Evolutionary conservation across 2,888 invertebrate genomes (phyloP).

Genomic region (Cinara cedri): DNA sequence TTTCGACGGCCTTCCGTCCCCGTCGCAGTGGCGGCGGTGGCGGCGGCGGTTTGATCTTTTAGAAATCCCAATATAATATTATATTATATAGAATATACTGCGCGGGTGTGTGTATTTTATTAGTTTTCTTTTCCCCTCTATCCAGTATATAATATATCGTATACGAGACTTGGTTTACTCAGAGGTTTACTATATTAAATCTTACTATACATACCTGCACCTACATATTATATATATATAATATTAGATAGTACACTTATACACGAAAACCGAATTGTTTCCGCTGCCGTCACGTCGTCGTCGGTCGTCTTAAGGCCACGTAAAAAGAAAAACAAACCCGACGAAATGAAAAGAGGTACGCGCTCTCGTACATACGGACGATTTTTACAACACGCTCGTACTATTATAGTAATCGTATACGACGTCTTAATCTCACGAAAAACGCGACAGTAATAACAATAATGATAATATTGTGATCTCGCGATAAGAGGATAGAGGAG

Average conservation of each 20-base stretch:
- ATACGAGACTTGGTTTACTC: neutral
- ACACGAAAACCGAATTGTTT: conserved; percentile 11
- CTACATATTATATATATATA: neutral
- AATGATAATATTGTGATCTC: no score
- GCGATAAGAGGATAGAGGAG: no score
- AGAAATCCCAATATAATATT: neutral
- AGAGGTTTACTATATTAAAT: no score
- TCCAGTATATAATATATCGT: no score
- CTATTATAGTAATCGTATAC: no score
- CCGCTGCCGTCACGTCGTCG: neutral
- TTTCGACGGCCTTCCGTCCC: neutral
- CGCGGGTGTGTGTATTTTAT: neutral
- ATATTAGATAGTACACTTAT: no score
- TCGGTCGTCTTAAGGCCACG: neutral
- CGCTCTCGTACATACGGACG: no score
- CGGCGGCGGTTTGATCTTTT: conserved; percentile 3
- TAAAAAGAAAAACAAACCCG: neutral
- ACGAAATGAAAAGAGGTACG: neutral
- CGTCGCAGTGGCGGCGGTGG: no score
- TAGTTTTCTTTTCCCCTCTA: neutral
- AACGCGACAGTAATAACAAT: no score
- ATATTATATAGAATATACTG: neutral
- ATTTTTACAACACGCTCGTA: no score
- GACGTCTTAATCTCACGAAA: no score
- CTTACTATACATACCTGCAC: no score